Evolutionary conservation across 2,113 vertebrate species (phyloP).

Genomic region (Pavo muticus): DNA sequence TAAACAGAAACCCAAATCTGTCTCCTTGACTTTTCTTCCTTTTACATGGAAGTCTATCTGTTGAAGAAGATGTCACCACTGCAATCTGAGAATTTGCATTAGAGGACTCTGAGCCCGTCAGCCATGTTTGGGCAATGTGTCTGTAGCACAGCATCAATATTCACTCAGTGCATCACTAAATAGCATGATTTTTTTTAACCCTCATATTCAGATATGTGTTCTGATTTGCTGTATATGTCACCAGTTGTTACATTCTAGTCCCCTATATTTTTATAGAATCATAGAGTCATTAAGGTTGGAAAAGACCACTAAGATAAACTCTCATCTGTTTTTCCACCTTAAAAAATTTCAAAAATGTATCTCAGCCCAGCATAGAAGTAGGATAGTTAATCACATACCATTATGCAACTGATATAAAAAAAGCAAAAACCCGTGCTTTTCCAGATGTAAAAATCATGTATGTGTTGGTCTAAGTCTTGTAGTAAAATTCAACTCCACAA

Average conservation of each 20-base stretch:
- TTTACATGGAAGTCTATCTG: neutral
- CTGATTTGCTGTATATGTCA: neutral
- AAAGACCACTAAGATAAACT: too few relatives aligned
- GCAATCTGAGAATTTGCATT: neutral
- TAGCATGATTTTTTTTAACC: neutral
- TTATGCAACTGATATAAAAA: conserved; percentile 4
- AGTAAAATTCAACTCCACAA: conserved; percentile 32
- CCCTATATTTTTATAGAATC: neutral
- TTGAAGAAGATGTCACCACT: neutral
- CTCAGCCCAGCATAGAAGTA: neutral
- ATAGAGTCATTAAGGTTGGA: too few relatives aligned
- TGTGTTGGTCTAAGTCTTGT: neutral
- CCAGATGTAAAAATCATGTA: conserved; percentile 30
- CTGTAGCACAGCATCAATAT: conserved; percentile 3
- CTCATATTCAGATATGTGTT: neutral
- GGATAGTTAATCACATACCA: neutral
- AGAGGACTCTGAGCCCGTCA: neutral
- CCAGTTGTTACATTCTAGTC: neutral
- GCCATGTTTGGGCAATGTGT: neutral
- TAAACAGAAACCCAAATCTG: conserved; percentile 39
- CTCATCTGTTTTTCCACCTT: neutral
- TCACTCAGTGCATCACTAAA: neutral
- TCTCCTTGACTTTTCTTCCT: neutral
- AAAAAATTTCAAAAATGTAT: conserved; percentile 8
- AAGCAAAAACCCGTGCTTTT: neutral